Base-by-base conservation (phyloP, 1,140 invertebrate species). In the Stegodyphus dumicola region DNA sequence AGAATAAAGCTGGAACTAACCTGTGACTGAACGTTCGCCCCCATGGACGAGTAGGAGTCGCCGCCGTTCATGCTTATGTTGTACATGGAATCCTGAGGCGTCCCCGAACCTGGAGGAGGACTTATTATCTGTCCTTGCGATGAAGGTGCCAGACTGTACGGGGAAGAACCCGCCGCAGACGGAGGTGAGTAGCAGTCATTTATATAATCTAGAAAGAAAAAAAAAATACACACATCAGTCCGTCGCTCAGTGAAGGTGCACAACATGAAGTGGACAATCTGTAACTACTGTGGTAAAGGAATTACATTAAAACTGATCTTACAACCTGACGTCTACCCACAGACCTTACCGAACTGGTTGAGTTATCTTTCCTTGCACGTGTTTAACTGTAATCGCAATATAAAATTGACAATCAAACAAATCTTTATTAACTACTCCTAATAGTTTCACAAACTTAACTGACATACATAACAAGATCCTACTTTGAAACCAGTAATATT, bases 81-180 rank as follows among this genome's bases (percentile, higher is more conserved):
- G 90, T 97, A 97, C 93, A 96, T 96, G 88, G 94, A 95, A 90
- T 97, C 96, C 90, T 96, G 95, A 4, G 91, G 90, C 84, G 95
- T 93, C 64, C 87, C 89, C 56, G 81, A 88, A 49, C 88, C 89
- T 13, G 96, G 95, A 89, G 96, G 95, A 87, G 96, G 96, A 77
- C 95, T 96, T 95, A 97, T 96, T 95, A 96, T 95, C 60, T 95
- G 95, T 88, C 95, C 95, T 89, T 95, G 95, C 84, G 94, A 94
- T 85, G 94, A 94, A 85, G 93, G 93, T 87, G 94, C 95, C 94
- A 96, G 94, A 88, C 94, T 96, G 92, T 97, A 98, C 79, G 96
- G 96, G 85, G 96, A 97, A 85, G 95, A 95, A 89, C 95, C 95
- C 93, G 93, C 91, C 92, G 91, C 84, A 85, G 76, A 84, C 2